Evolutionary conservation across 2,113 vertebrate genomes (phyloP), one percentile per base, ranked within the genome.

Genomic region (Acrocephalus kingi): DNA sequence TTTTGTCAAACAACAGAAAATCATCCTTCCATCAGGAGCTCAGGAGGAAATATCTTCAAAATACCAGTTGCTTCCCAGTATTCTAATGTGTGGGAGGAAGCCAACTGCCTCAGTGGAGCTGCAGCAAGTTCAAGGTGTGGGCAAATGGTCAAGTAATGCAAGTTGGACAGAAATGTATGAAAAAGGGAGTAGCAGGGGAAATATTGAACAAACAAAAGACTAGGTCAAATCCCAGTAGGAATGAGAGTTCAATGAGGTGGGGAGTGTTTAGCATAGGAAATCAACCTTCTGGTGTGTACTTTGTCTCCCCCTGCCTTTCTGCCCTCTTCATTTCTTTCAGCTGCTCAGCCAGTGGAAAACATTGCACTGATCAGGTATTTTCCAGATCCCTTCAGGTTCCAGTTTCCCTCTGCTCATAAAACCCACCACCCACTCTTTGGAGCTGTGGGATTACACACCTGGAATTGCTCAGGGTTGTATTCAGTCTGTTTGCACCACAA

Each of bases 231-330:
- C 51, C 17, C 21, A 39, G 8, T 14, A 54, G 21, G 48, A 77
- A 67, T 45, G 33, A 63, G 21, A 45, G 24, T 69, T 68, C 56
- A 37, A 0, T 2, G 17, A 23, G 9, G 6, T 41, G 17, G 83
- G 23, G 39, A 77, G 63, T 24, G 39, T 67, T 79, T 66, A 73
- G 25, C 54, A 21, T 0, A 6, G n/a, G 35, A 88, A 67, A 39
- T 39, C 88, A 80, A 17, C n/a, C 30, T 86, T 71, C 89, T 84
- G 27, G 12, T 87, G 35, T 91, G 93, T 72, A 78, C 91, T 95
- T 87, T 94, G 80, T 94, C 94, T 95, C 87, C 77, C 93, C 49
- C 91, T 95, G 74, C 69, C 81, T 93, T 92, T 78, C 77, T 89
- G 45, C 87, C 76, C 35, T 86, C 78, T 76, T 43, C 16, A 23